phyloP scores from a whole-genome alignment of 1,140 invertebrate genomes.

The Grapholita molesta region DNA sequence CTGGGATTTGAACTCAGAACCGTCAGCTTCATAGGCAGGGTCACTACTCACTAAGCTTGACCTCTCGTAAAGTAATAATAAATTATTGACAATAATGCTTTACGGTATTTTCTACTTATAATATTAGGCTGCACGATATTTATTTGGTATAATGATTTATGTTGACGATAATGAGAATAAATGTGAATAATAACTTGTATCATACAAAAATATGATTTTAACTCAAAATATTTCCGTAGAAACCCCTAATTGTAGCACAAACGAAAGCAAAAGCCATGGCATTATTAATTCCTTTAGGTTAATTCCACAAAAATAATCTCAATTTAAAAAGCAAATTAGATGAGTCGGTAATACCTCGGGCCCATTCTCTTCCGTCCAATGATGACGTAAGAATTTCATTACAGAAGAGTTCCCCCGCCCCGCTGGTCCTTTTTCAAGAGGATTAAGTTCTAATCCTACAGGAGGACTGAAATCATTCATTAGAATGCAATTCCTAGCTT shows the following conservation, averaged over 20 bases:
- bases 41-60: too few species aligned
- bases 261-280: slow-evolving; percentile 4
- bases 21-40: too few species aligned
- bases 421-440: slow-evolving; percentile 60
- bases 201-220: not conserved
- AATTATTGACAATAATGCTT: too few species aligned
- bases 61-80: too few species aligned
- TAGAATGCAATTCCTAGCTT: slow-evolving; percentile 69
- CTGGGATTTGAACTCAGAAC: too few species aligned
- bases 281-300: slow-evolving; percentile 19
- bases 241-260: not conserved
- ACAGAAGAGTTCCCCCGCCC: slow-evolving; percentile 32
- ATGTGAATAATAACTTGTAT: too few species aligned
- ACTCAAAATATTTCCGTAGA: not conserved
- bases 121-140: too few species aligned
- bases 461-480: slow-evolving; percentile 72
- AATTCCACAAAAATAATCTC: slow-evolving; percentile 35
- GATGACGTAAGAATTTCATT: slow-evolving; percentile 69
- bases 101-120: too few species aligned
- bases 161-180: too few species aligned
- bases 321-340: slow-evolving; percentile 44
- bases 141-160: too few species aligned
- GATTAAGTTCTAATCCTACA: slow-evolving; percentile 73
- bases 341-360: slow-evolving; percentile 47
- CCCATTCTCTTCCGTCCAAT: slow-evolving; percentile 32